Percentiles rank a stretch among this genome's conserved stretches.
phyloP scores from a whole-genome alignment of 2,113 vertebrate genomes.

The Candoia aspera region DNA sequence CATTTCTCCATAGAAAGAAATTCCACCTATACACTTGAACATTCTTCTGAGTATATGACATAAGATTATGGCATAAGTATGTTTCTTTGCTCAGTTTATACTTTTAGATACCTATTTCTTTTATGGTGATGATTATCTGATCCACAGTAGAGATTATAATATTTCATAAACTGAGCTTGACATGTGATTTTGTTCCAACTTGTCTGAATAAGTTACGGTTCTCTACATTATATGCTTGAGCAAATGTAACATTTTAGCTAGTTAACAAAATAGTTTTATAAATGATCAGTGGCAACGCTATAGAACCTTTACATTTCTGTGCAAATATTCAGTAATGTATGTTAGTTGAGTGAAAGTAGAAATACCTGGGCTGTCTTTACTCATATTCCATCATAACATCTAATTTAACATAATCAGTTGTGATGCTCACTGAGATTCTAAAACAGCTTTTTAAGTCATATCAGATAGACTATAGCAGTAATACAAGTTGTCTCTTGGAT shows the following conservation, averaged over 20 bases:
- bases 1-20: too few relatives aligned
- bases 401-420: constrained; percentile 39
- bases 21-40: neutral
- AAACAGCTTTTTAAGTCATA: constrained; percentile 48
- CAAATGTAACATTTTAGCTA: constrained; percentile 39
- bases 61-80: neutral
- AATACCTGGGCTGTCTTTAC: constrained; percentile 35
- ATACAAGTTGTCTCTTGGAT: constrained; percentile 51
- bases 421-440: constrained; percentile 36
- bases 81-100: constrained; percentile 19
- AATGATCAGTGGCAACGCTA: constrained; percentile 1
- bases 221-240: constrained; percentile 15
- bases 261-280: constrained; percentile 14
- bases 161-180: constrained; percentile 3
- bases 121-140: constrained; percentile 26
- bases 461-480: constrained; percentile 40
- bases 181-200: constrained; percentile 22
- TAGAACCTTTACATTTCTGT: constrained; percentile 21
- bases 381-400: constrained; percentile 24
- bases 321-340: neutral
- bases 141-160: neutral
- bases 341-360: constrained; percentile 25
- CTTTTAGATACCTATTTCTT: constrained; percentile 12
- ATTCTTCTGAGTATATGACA: neutral
- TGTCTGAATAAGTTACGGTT: constrained; percentile 14